Conservation (phyloP, 2,888 invertebrate genomes). For the Schrankia costaestrigalis region DNA sequence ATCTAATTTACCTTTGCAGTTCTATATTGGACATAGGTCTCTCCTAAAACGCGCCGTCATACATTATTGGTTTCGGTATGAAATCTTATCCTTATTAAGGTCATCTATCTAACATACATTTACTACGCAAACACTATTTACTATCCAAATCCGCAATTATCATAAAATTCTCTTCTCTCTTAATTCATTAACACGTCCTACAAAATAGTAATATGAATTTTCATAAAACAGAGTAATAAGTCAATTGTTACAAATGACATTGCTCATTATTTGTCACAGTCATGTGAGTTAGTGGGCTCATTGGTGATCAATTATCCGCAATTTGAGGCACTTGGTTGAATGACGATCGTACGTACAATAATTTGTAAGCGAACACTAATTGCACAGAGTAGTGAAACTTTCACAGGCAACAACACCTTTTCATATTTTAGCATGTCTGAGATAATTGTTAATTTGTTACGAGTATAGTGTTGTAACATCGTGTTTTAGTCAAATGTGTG, state of each 20-base stretch:
- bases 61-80: no score
- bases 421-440: constrained; percentile 43
- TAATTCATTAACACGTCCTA: constrained; percentile 23
- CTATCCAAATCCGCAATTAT: no score
- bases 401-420: constrained; percentile 38
- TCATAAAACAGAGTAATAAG: constrained; percentile 25
- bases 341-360: constrained; percentile 52
- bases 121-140: no score
- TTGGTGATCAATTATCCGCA: constrained; percentile 71
- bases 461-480: background rate
- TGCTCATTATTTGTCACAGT: constrained; percentile 50
- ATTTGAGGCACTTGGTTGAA: constrained; percentile 65
- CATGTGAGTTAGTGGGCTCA: constrained; percentile 55
- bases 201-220: constrained; percentile 11
- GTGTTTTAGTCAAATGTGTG: background rate
- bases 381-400: constrained; percentile 59
- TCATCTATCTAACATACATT: no score
- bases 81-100: no score
- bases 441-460: constrained; percentile 3
- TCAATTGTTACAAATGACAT: constrained; percentile 35
- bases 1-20: no score
- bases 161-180: constrained; percentile 19
- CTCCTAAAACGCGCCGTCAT: no score
- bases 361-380: constrained; percentile 63
- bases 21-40: no score